phyloP scores from a whole-genome alignment of 2,888 invertebrate species.

The Eumerus sabulonum region DNA sequence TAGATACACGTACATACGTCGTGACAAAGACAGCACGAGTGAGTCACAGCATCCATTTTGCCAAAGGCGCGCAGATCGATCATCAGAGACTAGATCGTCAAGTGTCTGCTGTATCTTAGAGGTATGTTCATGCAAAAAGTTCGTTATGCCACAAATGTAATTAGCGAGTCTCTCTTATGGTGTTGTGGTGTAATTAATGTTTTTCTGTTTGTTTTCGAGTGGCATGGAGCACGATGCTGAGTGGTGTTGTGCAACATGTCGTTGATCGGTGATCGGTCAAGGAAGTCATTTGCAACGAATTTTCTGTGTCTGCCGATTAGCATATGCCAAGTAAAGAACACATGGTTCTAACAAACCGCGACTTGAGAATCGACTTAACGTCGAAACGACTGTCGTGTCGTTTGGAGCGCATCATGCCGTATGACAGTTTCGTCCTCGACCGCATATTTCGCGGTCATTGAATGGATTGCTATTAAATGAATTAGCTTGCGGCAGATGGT shows the following conservation, averaged over 20 bases:
- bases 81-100: neutral
- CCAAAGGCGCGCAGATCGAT: slow-evolving; percentile 15
- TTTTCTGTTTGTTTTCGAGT: slow-evolving; percentile 12
- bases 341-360: no score
- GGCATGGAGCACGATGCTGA: neutral
- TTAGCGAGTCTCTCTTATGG: slow-evolving; percentile 28
- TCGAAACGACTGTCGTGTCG: no score
- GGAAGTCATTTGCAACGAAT: slow-evolving; percentile 47
- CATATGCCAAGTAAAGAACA: no score
- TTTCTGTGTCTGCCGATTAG: slow-evolving; percentile 8
- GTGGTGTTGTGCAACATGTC: slow-evolving; percentile 52
- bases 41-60: slow-evolving; percentile 39
- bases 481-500: no score
- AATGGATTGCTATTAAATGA: no score
- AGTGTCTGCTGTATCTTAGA: slow-evolving; percentile 12
- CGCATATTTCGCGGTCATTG: no score
- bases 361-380: no score
- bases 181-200: slow-evolving; percentile 22
- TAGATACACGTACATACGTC: no score
- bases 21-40: slow-evolving; percentile 20
- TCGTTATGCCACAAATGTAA: slow-evolving; percentile 36
- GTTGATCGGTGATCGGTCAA: slow-evolving; percentile 54
- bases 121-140: slow-evolving; percentile 43
- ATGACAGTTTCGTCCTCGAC: no score
- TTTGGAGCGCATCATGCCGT: no score